Evolutionary conservation across 2,888 invertebrate species (phyloP).

Genomic region (Acanthopleura granulata): DNA sequence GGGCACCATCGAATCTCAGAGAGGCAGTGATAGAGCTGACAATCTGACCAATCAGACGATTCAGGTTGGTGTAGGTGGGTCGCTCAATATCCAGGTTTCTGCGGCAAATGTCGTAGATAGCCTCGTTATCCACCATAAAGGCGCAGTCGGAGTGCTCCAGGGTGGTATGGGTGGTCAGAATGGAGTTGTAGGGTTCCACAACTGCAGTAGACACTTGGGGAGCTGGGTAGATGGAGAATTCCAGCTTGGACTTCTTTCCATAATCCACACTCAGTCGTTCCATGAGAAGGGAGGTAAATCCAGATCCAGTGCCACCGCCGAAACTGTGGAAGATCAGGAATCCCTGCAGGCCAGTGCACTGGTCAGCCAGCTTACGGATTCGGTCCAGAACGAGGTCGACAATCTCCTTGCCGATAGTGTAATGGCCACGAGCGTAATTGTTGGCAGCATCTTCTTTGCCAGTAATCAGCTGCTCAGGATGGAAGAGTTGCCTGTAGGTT

Average conservation of each 20-base stretch:
- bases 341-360: constrained; percentile 3
- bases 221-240: constrained; percentile 89
- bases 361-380: not conserved
- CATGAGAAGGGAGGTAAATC: constrained; percentile 88
- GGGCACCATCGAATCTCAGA: constrained; percentile 5
- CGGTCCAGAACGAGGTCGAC: not conserved
- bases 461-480: not conserved
- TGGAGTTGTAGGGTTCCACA: constrained; percentile 73
- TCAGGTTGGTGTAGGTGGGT: constrained; percentile 75
- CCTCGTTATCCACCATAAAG: constrained; percentile 80
- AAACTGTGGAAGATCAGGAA: constrained; percentile 12
- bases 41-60: constrained; percentile 93
- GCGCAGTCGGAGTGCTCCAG: constrained; percentile 77
- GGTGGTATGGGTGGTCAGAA: constrained; percentile 2
- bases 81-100: constrained; percentile 80
- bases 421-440: constrained; percentile 1
- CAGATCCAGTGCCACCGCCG: constrained; percentile 75
- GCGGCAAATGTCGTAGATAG: constrained; percentile 83
- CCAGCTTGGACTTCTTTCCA: constrained; percentile 56
- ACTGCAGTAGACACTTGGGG: constrained; percentile 92
- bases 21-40: constrained; percentile 48
- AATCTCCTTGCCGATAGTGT: constrained; percentile 1
- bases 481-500: not conserved
- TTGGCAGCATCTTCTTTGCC: not conserved
- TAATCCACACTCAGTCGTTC: constrained; percentile 73